phyloP scores from a whole-genome alignment of 2,113 vertebrate species.

The Picathartes gymnocephalus region DNA sequence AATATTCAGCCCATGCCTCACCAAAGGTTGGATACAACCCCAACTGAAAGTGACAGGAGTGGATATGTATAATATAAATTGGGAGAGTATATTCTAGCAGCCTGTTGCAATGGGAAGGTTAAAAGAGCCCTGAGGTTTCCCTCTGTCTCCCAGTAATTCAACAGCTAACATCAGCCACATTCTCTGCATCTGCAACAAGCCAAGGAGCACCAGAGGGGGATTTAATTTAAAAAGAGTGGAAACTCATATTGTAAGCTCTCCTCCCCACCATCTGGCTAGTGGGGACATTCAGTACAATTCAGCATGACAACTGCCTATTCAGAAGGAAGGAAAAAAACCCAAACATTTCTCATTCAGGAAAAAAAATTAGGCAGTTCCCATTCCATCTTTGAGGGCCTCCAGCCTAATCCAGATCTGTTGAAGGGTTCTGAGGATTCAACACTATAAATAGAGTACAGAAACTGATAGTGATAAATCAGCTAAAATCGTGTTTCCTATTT shows the following conservation, averaged over 20 bases:
- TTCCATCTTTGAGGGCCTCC: neutral
- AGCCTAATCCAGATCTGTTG: neutral
- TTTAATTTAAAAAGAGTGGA: neutral
- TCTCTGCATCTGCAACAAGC: neutral
- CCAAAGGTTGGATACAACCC: neutral
- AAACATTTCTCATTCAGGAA: neutral
- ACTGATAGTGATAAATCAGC: neutral
- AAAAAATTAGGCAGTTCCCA: neutral
- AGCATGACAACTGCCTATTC: neutral
- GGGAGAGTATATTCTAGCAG: neutral
- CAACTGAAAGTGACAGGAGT: neutral
- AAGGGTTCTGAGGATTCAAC: neutral
- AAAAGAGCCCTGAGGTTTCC: neutral
- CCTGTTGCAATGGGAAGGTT: neutral
- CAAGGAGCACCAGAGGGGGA: slow-evolving; percentile 1
- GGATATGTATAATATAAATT: neutral
- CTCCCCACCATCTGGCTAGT: slow-evolving; percentile 33
- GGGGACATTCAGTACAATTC: slow-evolving; percentile 16
- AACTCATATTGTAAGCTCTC: neutral
- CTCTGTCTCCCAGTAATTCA: neutral
- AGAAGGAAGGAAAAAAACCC: neutral
- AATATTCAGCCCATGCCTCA: neutral
- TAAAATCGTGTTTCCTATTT: neutral
- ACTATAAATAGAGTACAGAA: neutral
- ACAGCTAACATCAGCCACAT: neutral